Evolutionary conservation across 2,797 vertebrate species (phyloP).

Genomic region (Pseudochirops cupreus): DNA sequence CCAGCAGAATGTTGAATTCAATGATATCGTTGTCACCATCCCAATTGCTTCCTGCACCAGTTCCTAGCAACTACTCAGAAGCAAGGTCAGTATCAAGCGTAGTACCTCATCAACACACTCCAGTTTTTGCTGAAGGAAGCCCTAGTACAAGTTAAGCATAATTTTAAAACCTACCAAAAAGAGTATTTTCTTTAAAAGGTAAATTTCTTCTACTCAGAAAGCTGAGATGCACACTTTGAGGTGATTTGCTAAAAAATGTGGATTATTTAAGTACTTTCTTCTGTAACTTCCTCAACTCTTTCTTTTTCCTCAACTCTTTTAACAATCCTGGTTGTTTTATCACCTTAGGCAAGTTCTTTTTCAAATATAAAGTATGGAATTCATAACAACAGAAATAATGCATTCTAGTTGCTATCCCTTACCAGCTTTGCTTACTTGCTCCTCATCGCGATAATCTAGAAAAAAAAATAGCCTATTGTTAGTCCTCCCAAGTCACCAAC

Average conservation of each 20-base stretch:
- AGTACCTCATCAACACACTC: background rate
- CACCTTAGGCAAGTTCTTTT: background rate
- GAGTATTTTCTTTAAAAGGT: background rate
- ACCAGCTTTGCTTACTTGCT: background rate
- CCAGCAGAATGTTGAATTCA: conserved; percentile 39
- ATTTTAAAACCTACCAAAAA: background rate
- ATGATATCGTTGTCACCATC: background rate
- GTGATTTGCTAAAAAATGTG: background rate
- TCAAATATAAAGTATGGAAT: background rate
- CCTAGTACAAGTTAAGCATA: background rate
- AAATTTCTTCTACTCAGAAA: background rate
- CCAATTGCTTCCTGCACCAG: conserved; percentile 13
- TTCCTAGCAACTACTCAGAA: background rate
- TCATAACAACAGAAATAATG: background rate
- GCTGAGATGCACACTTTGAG: background rate
- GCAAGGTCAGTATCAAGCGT: background rate
- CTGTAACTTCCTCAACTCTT: background rate
- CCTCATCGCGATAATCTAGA: background rate
- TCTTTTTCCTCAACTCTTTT: background rate
- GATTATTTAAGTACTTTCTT: background rate
- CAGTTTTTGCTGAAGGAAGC: background rate
- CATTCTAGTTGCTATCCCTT: background rate
- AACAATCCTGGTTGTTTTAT: background rate
- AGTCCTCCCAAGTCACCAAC: background rate
- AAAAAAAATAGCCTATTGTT: background rate